Evolutionary conservation across 2,113 vertebrate species (phyloP).

Genomic region (Neomonachus schauinslandi): DNA sequence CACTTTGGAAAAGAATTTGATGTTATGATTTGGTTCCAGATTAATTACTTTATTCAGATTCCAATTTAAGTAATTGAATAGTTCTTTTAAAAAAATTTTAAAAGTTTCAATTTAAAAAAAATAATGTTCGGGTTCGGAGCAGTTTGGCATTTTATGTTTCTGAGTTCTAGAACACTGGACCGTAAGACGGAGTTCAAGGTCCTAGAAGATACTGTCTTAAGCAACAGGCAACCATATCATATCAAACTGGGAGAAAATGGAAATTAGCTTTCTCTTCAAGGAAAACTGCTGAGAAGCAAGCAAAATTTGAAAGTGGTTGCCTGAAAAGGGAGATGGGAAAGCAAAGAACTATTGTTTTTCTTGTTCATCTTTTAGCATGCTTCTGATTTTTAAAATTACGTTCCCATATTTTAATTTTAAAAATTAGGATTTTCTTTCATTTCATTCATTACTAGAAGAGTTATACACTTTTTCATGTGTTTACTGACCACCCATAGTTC

Average conservation of each 20-base stretch:
- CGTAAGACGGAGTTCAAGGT: neutral
- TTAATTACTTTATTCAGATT: conserved; percentile 49
- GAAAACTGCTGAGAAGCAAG: neutral
- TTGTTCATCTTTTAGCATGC: neutral
- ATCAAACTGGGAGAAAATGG: neutral
- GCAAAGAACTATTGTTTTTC: neutral
- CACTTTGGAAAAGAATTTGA: conserved; percentile 63
- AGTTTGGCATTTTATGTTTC: neutral
- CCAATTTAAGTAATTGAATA: neutral
- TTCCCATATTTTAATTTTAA: neutral
- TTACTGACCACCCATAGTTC: neutral
- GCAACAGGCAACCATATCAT: neutral
- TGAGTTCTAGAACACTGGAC: neutral
- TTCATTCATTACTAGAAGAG: neutral
- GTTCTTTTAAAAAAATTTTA: neutral
- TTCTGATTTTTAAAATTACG: conserved; percentile 22
- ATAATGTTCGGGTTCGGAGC: neutral
- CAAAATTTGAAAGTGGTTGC: neutral
- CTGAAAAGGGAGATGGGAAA: neutral
- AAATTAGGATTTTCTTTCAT: neutral
- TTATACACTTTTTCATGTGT: neutral
- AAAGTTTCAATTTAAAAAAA: neutral
- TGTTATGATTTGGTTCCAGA: conserved; percentile 68
- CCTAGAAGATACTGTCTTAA: neutral
- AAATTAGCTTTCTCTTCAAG: neutral